These are phyloP conservation scores for Drosophila borealis DNA, from an alignment of 2,888 invertebrate species.

Conservation along the genomic window DNA sequence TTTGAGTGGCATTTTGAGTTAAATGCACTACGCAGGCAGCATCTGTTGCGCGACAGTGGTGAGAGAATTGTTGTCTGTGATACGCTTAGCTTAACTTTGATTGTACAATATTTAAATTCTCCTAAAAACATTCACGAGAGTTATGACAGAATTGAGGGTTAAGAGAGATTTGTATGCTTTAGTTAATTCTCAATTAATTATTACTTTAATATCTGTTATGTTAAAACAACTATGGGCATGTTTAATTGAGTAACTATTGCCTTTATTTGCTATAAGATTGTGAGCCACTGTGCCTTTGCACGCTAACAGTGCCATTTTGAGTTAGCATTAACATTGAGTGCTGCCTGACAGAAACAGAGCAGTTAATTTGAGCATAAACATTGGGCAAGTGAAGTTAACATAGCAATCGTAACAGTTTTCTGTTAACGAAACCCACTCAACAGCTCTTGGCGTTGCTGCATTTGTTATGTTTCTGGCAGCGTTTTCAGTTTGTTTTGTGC, in stretches of 20 bases:
- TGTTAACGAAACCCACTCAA: slow-evolving; percentile 49
- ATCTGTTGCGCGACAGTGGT: slow-evolving; percentile 55
- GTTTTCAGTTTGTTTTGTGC: slow-evolving; percentile 65
- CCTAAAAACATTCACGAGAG: too few relatives aligned
- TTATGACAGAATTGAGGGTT: too few relatives aligned
- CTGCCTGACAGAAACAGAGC: neutral
- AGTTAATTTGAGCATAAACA: slow-evolving; percentile 21
- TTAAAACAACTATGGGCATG: neutral
- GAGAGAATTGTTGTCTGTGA: neutral
- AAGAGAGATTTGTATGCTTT: neutral
- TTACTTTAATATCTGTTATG: neutral
- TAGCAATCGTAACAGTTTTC: slow-evolving; percentile 31
- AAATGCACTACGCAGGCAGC: slow-evolving; percentile 25
- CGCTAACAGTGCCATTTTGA: slow-evolving; percentile 44
- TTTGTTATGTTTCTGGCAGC: slow-evolving; percentile 41
- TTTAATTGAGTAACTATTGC: too few relatives aligned
- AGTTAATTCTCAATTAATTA: neutral
- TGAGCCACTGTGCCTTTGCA: slow-evolving; percentile 26
- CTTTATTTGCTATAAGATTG: neutral
- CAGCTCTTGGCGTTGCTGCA: slow-evolving; percentile 31
- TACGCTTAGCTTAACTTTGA: too few relatives aligned
- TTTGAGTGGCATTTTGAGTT: slow-evolving; percentile 23
- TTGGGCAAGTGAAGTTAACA: slow-evolving; percentile 30
- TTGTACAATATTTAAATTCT: too few relatives aligned
- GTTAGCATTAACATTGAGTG: slow-evolving; percentile 46